Evolutionary conservation across 2,888 invertebrate genomes (phyloP), one percentile per base, ranked within the genome.

Genomic region (Oxytorus armatus): DNA sequence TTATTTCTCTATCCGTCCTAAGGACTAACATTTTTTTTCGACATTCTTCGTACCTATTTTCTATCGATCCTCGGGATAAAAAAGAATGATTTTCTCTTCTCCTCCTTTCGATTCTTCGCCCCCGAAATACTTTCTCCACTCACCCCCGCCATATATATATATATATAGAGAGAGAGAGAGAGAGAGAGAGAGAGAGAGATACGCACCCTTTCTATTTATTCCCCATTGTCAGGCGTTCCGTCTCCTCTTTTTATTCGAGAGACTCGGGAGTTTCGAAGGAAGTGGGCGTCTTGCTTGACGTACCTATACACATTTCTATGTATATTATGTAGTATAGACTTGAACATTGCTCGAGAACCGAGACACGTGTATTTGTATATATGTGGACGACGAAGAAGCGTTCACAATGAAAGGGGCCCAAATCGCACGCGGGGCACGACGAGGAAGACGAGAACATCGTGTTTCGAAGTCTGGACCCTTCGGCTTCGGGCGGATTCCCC

Each of bases 221-320:
- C 49, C 72, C 61, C 61, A 77, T 72, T 74, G 77, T 80, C 74
- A 66, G 55, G 65, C 65, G 69, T 59, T 70, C 72, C 79, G 81
- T 72, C 79, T 76, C 68, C 66, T 81, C 77, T 82, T 79, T 74
- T 73, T 79, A n/a, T 74, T 75, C 63, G 66, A 61, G 65, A 47
- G 49, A 33, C 69, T 80, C 69, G 47, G 68, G 29, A 53, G 5
- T 51, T 61, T n/a, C 65, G 66, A 78, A 85, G 86, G 87, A 88
- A 88, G 86, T 86, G 82, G 87, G 86, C 85, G 85, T 79, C 73
- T 53, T 53, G 77, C 42, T 81, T 68, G 25, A 68, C 68, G 84
- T 77, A 51, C 23, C 11, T 33, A 61, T 23, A n/a, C n/a, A n/a
- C n/a, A n/a, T n/a, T n/a, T n/a, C n/a, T n/a, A n/a, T n/a, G n/a